Base-by-base conservation (phyloP, 2,797 vertebrate species). In the Catamblyrhynchus diadema region DNA sequence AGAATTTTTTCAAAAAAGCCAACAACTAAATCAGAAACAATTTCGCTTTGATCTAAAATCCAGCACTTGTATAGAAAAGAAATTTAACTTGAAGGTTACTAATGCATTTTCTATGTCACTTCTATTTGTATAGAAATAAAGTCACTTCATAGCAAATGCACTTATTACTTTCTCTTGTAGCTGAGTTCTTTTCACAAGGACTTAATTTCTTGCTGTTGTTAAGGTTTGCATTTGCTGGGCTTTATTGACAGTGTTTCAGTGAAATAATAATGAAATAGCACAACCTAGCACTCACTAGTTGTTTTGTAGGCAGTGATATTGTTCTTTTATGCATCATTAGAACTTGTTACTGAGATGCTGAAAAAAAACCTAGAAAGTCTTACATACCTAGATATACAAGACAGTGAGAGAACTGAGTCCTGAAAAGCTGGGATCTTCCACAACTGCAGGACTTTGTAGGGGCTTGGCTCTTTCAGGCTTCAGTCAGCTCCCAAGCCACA, bases 11-110 rank as follows among this genome's bases (percentile, higher is more conserved):
- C 3, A 12, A 61, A 48, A 44, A 54, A 54, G 8, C 25, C 48
- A 70, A 41, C 39, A 50, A 72, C 44, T 35, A 93, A 53, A 10
- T 1, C 13, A 70, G 32, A 87, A 85, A 83, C 62, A 69, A 87
- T 89, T 89, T 86, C 48, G 4, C 81, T 93, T 94, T 96, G 69
- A 85, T 93, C 81, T 94, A 78, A 95, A 95, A 95, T 85, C 39
- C 69, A 86, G 51, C 65, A 54, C 42, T 95, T 85, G 6, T 10
- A 35, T 47, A 47, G 48, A 66, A 56, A 89, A 94, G 78, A 94
- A 93, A 94, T 87, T 42, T 24, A 82, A 70, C 86, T 80, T 88
- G 62, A 81, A 93, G 51, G 47, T 92, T 90, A 73, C 59, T 85
- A 92, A 90, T 90, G 54, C 65, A 62, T 83, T 92, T 93, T 78